phyloP scores from a whole-genome alignment of 1,140 invertebrate genomes.

The Drosophila tristis region DNA sequence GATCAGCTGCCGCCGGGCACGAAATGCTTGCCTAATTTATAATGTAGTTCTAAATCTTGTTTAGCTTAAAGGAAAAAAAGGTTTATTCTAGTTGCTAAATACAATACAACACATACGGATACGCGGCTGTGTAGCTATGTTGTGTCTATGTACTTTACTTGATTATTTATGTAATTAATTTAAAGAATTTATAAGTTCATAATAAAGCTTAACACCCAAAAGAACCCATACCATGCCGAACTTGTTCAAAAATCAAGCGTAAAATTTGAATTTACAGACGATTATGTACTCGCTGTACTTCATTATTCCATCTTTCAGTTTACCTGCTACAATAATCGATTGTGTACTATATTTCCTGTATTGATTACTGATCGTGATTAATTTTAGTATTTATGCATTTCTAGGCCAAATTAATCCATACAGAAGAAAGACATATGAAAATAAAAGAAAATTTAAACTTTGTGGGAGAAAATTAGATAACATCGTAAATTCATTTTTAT shows the following conservation, averaged over 20 bases:
- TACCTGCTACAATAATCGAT: too few species aligned
- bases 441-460: too few species aligned
- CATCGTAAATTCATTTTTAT: too few species aligned
- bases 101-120: conserved; percentile 26
- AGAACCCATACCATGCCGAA: conserved; percentile 7
- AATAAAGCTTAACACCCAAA: conserved; percentile 61
- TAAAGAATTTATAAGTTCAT: conserved; percentile 64
- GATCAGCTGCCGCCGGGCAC: conserved; percentile 15
- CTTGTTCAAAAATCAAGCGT: neutral
- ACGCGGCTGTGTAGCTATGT: conserved; percentile 54
- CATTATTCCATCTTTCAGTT: too few species aligned
- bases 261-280: too few species aligned
- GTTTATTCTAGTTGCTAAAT: conserved; percentile 62
- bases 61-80: conserved; percentile 47
- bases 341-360: too few species aligned
- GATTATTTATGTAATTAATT: conserved; percentile 78
- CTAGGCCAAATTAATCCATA: too few species aligned
- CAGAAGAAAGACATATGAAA: too few species aligned
- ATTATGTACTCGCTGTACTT: too few species aligned
- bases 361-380: too few species aligned
- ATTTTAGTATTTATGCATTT: too few species aligned
- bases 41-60: conserved; percentile 48
- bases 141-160: conserved; percentile 58
- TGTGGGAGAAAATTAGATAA: too few species aligned
- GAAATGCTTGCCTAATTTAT: conserved; percentile 60